Percentiles rank a stretch among this genome's conserved stretches.
Conservation (phyloP, 2,888 invertebrate genomes). For the Cyaniris semiargus region DNA sequence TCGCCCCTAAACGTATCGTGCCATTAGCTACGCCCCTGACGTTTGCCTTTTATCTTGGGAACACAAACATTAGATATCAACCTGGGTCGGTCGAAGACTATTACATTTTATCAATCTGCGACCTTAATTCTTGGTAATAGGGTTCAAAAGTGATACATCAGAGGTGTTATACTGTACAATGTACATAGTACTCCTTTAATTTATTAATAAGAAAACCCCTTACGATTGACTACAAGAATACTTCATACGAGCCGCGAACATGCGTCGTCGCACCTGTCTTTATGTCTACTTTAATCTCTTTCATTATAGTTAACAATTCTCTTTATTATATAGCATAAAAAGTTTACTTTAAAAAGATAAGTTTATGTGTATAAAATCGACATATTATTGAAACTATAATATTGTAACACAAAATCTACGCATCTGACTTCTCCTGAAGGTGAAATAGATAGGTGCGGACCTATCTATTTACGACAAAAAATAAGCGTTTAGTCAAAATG, state of each 20-base stretch:
- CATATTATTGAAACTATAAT: no score
- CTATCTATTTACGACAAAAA: no score
- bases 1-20: conserved; percentile 20
- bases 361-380: no score
- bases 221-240: neutral
- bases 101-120: neutral
- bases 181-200: neutral
- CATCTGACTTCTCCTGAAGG: no score
- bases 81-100: neutral
- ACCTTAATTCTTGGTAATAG: neutral
- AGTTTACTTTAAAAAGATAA: no score
- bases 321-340: no score
- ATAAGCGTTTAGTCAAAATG: no score
- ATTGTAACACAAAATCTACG: no score
- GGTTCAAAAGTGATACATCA: neutral
- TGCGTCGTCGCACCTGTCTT: neutral
- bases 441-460: no score
- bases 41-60: conserved; percentile 19
- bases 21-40: conserved; percentile 21
- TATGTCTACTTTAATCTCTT: neutral
- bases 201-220: neutral
- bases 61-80: conserved; percentile 10
- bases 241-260: neutral
- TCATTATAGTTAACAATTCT: neutral
- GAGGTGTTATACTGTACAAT: no score